Percentiles rank a stretch among this genome's conserved stretches.
These are phyloP conservation scores for Spea multiplicata DNA, from an alignment of 2,113 vertebrate genomes.

Conservation along the genomic window DNA sequence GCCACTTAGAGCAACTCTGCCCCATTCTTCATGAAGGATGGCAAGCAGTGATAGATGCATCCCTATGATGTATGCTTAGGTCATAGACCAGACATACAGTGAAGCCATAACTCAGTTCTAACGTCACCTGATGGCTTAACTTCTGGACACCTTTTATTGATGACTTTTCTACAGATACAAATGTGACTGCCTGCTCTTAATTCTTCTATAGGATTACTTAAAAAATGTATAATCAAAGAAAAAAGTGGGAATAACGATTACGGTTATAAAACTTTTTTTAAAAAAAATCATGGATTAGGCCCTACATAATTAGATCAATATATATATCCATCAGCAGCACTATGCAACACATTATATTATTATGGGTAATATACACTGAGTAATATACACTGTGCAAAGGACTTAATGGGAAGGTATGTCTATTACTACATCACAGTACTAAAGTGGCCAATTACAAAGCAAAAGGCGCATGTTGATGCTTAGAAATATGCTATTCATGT, in stretches of 20 bases:
- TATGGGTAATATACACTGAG: too few species aligned
- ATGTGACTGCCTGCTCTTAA: not conserved
- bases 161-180: constrained; percentile 41
- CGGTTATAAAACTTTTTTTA: too few species aligned
- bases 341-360: too few species aligned
- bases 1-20: constrained; percentile 37
- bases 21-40: constrained; percentile 43
- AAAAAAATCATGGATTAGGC: too few species aligned
- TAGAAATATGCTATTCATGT: too few species aligned
- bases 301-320: too few species aligned
- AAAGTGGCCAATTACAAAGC: constrained; percentile 28
- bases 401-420: too few species aligned
- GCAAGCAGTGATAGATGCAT: constrained; percentile 35
- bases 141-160: constrained; percentile 25
- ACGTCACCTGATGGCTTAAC: constrained; percentile 33
- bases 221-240: too few species aligned
- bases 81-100: constrained; percentile 35
- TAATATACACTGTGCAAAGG: too few species aligned
- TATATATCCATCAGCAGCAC: too few species aligned
- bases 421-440: constrained; percentile 17
- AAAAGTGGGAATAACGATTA: too few species aligned
- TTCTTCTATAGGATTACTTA: not conserved
- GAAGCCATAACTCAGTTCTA: constrained; percentile 39
- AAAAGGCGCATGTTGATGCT: not conserved
- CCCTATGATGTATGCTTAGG: constrained; percentile 45